A percentile compares a stretch with the other conserved stretches of the same genome.
Conservation (phyloP, 2,113 vertebrate species). For the Cinclus cinclus region DNA sequence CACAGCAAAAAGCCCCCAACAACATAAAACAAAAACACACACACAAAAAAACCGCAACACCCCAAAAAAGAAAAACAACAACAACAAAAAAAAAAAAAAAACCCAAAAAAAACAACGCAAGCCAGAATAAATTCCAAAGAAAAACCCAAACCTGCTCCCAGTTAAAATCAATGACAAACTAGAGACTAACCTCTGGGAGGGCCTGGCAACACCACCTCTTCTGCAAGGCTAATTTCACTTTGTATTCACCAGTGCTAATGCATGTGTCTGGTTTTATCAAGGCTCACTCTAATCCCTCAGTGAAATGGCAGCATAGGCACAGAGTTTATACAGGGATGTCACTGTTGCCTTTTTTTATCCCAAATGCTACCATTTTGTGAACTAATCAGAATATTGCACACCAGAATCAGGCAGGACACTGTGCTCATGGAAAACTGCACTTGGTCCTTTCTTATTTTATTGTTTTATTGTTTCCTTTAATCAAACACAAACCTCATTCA, state of each 20-base stretch:
- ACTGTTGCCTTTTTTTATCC: neutral
- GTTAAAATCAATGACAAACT: neutral
- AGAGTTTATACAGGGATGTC: neutral
- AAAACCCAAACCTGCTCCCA: neutral
- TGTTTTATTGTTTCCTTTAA: neutral
- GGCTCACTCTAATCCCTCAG: neutral
- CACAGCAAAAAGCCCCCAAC: neutral
- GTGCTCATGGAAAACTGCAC: neutral
- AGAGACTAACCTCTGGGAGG: neutral
- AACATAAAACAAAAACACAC: neutral
- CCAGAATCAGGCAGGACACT: fast-evolving
- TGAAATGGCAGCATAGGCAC: neutral
- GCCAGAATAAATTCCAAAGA: neutral
- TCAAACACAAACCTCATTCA: neutral
- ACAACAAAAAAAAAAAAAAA: neutral
- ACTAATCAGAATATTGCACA: neutral
- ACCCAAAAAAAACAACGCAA: neutral
- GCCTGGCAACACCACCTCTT: neutral
- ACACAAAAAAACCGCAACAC: too few relatives aligned
- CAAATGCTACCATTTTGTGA: neutral
- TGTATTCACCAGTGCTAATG: neutral
- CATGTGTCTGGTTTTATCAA: neutral
- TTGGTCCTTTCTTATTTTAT: neutral
- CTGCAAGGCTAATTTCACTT: neutral
- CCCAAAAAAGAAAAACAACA: neutral